phyloP scores from a whole-genome alignment of 1,140 invertebrate genomes.

The Pachypsylla venusta region DNA sequence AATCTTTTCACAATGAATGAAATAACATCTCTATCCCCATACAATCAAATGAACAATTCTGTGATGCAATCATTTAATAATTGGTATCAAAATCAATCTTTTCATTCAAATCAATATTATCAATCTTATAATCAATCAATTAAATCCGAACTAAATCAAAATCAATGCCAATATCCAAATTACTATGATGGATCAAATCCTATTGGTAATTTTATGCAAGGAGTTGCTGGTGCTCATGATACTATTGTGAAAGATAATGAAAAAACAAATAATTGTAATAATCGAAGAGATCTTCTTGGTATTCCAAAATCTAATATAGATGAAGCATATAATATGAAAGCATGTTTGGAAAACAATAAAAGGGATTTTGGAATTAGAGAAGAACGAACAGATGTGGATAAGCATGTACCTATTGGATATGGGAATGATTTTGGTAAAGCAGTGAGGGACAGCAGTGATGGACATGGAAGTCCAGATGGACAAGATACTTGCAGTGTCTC shows the following conservation, averaged over 20 bases:
- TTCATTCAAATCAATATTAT: background rate
- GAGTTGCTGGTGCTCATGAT: background rate
- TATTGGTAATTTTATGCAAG: background rate
- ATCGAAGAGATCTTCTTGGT: background rate
- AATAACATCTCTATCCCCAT: background rate
- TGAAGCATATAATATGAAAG: background rate
- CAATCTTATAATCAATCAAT: background rate
- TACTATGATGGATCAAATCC: too few species aligned
- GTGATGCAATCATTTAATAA: constrained; percentile 5
- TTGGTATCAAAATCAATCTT: background rate
- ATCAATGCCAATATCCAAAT: background rate
- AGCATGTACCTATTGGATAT: background rate
- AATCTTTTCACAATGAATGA: background rate
- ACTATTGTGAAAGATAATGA: too few species aligned
- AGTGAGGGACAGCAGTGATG: background rate
- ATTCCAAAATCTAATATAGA: background rate
- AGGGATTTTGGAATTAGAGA: background rate
- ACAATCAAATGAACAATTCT: background rate
- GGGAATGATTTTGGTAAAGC: too few species aligned
- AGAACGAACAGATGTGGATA: background rate
- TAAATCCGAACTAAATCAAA: background rate
- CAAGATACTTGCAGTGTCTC: background rate
- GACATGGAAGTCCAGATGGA: background rate
- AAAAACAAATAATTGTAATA: background rate
- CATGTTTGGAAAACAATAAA: background rate